Conservation (phyloP, 1,140 invertebrate species). For the Drosophila persimilis region DNA sequence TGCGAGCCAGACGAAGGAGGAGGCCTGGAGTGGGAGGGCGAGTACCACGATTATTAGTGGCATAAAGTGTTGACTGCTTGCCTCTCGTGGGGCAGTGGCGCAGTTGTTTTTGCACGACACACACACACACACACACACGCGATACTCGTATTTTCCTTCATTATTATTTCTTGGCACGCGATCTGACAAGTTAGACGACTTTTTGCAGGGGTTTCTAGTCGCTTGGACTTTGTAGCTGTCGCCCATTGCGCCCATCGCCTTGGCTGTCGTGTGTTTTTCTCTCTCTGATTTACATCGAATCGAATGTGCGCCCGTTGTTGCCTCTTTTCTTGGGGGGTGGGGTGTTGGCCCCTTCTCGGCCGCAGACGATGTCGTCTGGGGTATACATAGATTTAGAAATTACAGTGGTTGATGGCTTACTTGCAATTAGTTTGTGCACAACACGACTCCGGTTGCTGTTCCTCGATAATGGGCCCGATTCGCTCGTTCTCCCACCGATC, state of each 20-base stretch:
- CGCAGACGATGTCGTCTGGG: slow-evolving; percentile 6
- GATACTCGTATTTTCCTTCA: slow-evolving; percentile 64
- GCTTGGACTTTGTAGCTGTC: slow-evolving; percentile 72
- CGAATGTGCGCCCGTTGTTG: too few species aligned
- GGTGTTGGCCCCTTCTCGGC: too few species aligned
- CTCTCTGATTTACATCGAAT: too few species aligned
- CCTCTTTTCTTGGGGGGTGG: slow-evolving; percentile 2
- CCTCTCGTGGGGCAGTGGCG: neutral
- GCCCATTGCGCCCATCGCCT: slow-evolving; percentile 49
- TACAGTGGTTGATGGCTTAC: slow-evolving; percentile 42
- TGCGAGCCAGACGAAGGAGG: slow-evolving; percentile 3
- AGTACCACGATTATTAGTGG: slow-evolving; percentile 63
- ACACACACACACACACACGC: slow-evolving; percentile 64
- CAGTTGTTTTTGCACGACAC: slow-evolving; percentile 12
- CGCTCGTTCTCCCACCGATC: slow-evolving; percentile 43
- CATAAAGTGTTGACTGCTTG: slow-evolving; percentile 65
- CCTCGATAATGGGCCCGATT: slow-evolving; percentile 20
- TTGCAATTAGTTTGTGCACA: slow-evolving; percentile 31
- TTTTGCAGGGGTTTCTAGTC: slow-evolving; percentile 23
- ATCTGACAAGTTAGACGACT: slow-evolving; percentile 75
- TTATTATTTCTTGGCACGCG: slow-evolving; percentile 81
- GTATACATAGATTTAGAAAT: slow-evolving; percentile 41
- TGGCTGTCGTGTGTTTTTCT: slow-evolving; percentile 56
- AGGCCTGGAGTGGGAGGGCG: neutral
- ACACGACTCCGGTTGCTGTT: slow-evolving; percentile 14